A percentile compares a stretch with the other conserved stretches of the same genome.
phyloP scores from a whole-genome alignment of 2,888 invertebrate genomes.

The Aspidiotus rigidus region DNA sequence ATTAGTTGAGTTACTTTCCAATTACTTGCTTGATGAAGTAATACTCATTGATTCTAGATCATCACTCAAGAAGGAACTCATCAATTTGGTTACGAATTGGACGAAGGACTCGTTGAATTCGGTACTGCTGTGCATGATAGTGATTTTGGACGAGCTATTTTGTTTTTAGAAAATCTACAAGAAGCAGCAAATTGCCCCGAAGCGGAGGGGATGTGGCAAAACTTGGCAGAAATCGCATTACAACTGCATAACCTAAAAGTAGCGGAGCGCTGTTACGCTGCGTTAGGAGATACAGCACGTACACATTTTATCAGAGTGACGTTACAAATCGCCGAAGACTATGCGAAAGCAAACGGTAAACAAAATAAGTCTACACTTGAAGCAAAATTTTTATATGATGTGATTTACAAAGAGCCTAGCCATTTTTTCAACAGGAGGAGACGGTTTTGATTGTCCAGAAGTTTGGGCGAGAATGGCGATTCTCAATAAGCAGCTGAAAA shows the following conservation, averaged over 20 bases:
- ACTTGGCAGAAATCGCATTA: slow-evolving; percentile 77
- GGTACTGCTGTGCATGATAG: slow-evolving; percentile 89
- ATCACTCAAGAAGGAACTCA: slow-evolving; percentile 57
- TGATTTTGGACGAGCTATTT: slow-evolving; percentile 72
- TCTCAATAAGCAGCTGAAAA: slow-evolving; percentile 72
- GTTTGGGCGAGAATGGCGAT: slow-evolving; percentile 82
- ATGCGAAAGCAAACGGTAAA: slow-evolving; percentile 47
- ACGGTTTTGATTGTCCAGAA: slow-evolving; percentile 58
- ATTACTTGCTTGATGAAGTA: not conserved
- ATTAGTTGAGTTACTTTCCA: not conserved
- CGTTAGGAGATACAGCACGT: slow-evolving; percentile 82
- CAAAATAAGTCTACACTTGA: not conserved
- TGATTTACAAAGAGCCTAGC: not conserved
- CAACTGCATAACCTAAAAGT: slow-evolving; percentile 55
- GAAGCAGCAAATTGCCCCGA: slow-evolving; percentile 59
- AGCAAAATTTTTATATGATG: no score
- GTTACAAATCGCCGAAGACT: slow-evolving; percentile 52
- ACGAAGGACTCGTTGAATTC: slow-evolving; percentile 82
- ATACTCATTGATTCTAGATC: slow-evolving; percentile 37
- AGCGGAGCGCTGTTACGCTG: slow-evolving; percentile 74
- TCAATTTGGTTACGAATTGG: slow-evolving; percentile 63
- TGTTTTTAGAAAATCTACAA: slow-evolving; percentile 65
- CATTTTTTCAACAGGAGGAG: slow-evolving; percentile 44
- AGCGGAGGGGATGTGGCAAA: slow-evolving; percentile 90
- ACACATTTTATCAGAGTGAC: slow-evolving; percentile 65